Evolutionary conservation across 2,888 invertebrate species (phyloP).

Genomic region (Graphium colonna): DNA sequence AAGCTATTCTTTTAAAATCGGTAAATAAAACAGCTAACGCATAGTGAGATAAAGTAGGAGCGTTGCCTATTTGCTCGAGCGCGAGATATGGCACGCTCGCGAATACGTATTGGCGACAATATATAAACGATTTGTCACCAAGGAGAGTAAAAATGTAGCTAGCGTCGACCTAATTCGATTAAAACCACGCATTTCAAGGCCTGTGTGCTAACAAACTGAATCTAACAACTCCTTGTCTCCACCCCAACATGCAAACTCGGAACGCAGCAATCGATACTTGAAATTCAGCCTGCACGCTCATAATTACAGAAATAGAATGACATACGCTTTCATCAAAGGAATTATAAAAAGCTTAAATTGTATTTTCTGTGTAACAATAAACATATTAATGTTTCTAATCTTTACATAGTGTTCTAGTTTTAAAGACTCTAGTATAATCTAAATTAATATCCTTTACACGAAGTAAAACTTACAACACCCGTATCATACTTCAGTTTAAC

Average conservation of each 20-base stretch:
- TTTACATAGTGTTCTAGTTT: too few relatives aligned
- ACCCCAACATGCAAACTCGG: slow-evolving; percentile 65
- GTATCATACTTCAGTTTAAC: too few relatives aligned
- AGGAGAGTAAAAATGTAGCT: too few relatives aligned
- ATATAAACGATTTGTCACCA: slow-evolving; percentile 55
- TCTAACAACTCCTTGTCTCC: slow-evolving; percentile 62
- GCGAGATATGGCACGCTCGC: slow-evolving; percentile 54
- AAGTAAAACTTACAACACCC: too few relatives aligned
- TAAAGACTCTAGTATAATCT: too few relatives aligned
- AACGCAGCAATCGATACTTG: slow-evolving; percentile 59
- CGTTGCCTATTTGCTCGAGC: slow-evolving; percentile 43
- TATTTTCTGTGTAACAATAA: too few relatives aligned
- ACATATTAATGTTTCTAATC: too few relatives aligned
- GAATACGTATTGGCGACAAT: slow-evolving; percentile 48
- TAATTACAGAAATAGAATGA: too few relatives aligned
- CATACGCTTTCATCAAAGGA: too few relatives aligned
- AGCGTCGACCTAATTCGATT: slow-evolving; percentile 73
- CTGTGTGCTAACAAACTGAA: slow-evolving; percentile 41
- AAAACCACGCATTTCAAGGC: slow-evolving; percentile 36
- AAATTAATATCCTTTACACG: too few relatives aligned
- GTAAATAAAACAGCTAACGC: neutral
- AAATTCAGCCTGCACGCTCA: slow-evolving; percentile 27
- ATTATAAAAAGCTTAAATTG: too few relatives aligned
- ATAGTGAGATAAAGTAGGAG: slow-evolving; percentile 26
- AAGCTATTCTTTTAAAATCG: too few relatives aligned